These are phyloP conservation scores for Etheostoma nigrum DNA, from an alignment of 2,797 vertebrate genomes.

Conservation along the genomic window DNA sequence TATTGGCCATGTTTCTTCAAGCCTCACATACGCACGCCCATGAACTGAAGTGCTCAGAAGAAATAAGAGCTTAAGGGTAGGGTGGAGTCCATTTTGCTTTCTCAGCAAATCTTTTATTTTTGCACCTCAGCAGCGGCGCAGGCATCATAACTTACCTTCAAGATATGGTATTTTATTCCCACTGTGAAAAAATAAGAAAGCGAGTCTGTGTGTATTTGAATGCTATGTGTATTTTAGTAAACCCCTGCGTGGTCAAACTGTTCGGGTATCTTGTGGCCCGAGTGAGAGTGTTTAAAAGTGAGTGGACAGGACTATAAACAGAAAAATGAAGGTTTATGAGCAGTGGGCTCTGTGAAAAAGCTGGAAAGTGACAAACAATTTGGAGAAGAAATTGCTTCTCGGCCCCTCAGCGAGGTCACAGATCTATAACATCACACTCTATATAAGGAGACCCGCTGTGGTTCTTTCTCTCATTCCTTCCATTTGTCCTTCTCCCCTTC, in stretches of 20 bases:
- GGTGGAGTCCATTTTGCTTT: conserved; percentile 72
- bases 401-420: conserved; percentile 40
- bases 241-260: conserved; percentile 47
- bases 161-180: conserved; percentile 52
- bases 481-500: conserved; percentile 57
- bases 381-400: conserved; percentile 35
- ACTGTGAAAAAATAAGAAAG: conserved; percentile 38
- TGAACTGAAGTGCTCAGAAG: conserved; percentile 39
- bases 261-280: conserved; percentile 53
- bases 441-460: conserved; percentile 64
- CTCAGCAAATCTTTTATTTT: conserved; percentile 75
- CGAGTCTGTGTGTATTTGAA: conserved; percentile 19
- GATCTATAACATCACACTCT: conserved; percentile 59
- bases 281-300: conserved; percentile 40
- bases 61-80: conserved; percentile 72
- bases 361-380: conserved; percentile 33
- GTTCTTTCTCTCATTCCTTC: conserved; percentile 66
- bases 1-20: conserved; percentile 47
- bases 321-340: conserved; percentile 52
- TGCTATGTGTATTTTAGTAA: conserved; percentile 45
- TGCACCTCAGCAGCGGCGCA: conserved; percentile 61
- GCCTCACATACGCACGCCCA: conserved; percentile 42
- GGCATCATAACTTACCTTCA: conserved; percentile 58
- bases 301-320: conserved; percentile 64
- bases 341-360: conserved; percentile 41